Evolutionary conservation across 1,140 invertebrate species (phyloP), one percentile per base, ranked within the genome.

Genomic region (Onthophagus taurus): DNA sequence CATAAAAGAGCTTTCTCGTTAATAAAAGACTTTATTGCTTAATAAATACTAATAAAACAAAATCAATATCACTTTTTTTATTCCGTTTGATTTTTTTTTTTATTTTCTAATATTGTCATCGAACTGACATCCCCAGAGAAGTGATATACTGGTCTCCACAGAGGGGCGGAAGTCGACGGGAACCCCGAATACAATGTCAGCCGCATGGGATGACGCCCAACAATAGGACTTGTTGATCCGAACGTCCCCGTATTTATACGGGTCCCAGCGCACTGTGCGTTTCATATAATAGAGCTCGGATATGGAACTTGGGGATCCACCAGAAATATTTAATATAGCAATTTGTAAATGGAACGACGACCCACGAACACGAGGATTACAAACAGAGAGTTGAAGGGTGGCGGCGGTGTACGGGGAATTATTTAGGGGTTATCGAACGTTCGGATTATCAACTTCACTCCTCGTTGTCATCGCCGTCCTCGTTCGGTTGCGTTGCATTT

Each of bases 191-290:
- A 53, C 49, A 57, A 59, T 54, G 39, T 49, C 20, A 35, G 18
- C 21, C 43, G 42, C 43, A 56, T 48, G 49, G 50, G 49, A 48
- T 50, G 48, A 50, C 56, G 51, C 45, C 36, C 50, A 44, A 50
- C 39, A 57, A 51, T 60, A 41, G 44, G 45, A 60, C 58, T 60
- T 60, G 58, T 60, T 60, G 58, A 60, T 59, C 53, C 54, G 58
- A 55, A 50, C 57, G 55, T n/a, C n/a, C n/a, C 48, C 57, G 52
- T 48, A 56, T 52, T 52, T 44, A n/a, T n/a, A n/a, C 47, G 31
- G 23, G 30, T 31, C 20, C 41, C 31, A 19, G 24, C 30, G 56
- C 51, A 51, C 53, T 49, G 39, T n/a, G n/a, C n/a, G n/a, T n/a
- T n/a, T n/a, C n/a, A n/a, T n/a, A n/a, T n/a, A n/a, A n/a, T n/a